A percentile compares a stretch with the other conserved stretches of the same genome.
phyloP scores from a whole-genome alignment of 2,888 invertebrate species.

The Dasypogon diadema region DNA sequence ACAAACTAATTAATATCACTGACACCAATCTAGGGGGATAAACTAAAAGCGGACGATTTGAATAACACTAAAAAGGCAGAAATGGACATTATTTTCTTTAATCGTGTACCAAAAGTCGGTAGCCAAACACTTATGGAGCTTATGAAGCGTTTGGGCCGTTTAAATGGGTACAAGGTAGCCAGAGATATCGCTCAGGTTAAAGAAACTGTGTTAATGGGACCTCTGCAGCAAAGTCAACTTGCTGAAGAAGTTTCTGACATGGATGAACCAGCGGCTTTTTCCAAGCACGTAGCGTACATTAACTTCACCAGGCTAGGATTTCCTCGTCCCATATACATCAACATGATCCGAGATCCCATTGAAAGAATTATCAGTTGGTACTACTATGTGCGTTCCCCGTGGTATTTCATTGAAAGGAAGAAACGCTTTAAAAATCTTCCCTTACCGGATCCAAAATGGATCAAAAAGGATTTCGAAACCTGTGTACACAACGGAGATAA shows the following conservation, averaged over 20 bases:
- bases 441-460: conserved; percentile 71
- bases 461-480: conserved; percentile 82
- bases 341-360: conserved; percentile 86
- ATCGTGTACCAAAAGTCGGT: conserved; percentile 90
- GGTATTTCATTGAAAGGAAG: conserved; percentile 88
- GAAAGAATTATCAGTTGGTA: conserved; percentile 91
- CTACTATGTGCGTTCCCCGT: conserved; percentile 88
- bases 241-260: conserved; percentile 80
- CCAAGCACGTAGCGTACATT: conserved; percentile 88
- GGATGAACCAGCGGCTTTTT: conserved; percentile 81
- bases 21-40: neutral
- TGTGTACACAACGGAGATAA: conserved; percentile 83
- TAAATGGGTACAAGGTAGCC: conserved; percentile 78
- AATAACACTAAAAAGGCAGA: conserved; percentile 64
- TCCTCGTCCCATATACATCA: conserved; percentile 86
- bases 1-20: conserved; percentile 1
- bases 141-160: conserved; percentile 74
- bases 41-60: conserved; percentile 71
- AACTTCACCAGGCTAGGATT: conserved; percentile 83
- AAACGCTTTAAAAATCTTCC: conserved; percentile 66
- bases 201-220: conserved; percentile 75
- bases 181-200: conserved; percentile 81
- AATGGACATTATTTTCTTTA: conserved; percentile 84
- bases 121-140: conserved; percentile 91
- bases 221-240: conserved; percentile 79